These are phyloP conservation scores for Drosophila punjabiensis DNA, from an alignment of 1,140 invertebrate species.

Conservation along the genomic window DNA sequence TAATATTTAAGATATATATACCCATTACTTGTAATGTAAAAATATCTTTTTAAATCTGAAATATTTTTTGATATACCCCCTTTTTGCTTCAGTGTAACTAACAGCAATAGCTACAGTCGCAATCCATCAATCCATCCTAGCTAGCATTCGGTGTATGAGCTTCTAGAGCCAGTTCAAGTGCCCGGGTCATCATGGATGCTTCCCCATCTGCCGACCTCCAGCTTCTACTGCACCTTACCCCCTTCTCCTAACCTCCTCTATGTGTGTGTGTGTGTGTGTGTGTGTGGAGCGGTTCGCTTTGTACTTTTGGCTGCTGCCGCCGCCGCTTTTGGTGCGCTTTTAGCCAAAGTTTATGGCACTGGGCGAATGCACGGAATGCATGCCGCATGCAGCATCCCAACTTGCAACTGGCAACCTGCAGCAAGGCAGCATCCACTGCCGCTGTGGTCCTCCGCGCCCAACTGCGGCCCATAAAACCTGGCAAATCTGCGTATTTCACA, in stretches of 20 bases:
- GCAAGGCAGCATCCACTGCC: conserved; percentile 30
- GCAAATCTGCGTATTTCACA: conserved; percentile 84
- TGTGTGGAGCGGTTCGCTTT: conserved; percentile 37
- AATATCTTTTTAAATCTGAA: background rate
- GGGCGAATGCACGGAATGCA: conserved; percentile 77
- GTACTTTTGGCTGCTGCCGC: conserved; percentile 66
- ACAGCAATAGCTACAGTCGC: conserved; percentile 50
- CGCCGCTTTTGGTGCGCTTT: conserved; percentile 77
- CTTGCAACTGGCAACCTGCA: conserved; percentile 28
- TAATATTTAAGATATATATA: background rate
- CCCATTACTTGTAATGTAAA: background rate
- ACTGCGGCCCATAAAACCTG: conserved; percentile 76
- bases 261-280: conserved; percentile 5
- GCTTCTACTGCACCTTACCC: background rate
- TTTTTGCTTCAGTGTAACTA: conserved; percentile 9
- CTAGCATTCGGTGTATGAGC: conserved; percentile 43
- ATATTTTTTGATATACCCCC: fast-evolving
- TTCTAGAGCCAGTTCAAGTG: conserved; percentile 73
- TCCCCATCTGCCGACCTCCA: conserved; percentile 34
- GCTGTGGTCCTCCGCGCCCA: conserved; percentile 44
- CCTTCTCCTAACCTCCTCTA: conserved; percentile 4
- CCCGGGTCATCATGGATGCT: conserved; percentile 68
- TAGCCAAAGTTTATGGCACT: conserved; percentile 81
- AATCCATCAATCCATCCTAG: conserved; percentile 80
- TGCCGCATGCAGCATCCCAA: conserved; percentile 46